Evolutionary conservation across 2,113 vertebrate genomes (phyloP), one percentile per base, ranked within the genome.

Genomic region (Pituophis catenifer): DNA sequence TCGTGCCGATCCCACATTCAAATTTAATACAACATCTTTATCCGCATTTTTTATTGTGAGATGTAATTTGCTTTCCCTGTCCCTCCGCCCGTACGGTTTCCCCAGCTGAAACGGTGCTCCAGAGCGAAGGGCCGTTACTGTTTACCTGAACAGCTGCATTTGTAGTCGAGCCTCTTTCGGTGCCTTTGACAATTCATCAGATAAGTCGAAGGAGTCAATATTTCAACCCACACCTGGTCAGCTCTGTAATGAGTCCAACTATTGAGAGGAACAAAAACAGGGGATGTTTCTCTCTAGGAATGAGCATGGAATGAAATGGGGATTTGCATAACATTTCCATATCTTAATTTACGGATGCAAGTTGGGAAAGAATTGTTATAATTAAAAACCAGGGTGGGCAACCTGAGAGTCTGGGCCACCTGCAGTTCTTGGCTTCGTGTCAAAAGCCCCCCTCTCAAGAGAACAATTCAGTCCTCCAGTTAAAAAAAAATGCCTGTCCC

Each of bases 81-180:
- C 52, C n/a, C 65, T 11, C 21, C n/a, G 2, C 15, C 62, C 17
- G 2, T 7, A 2, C 17, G 3, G 17, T 89, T 50, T 26, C 58
- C 75, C 88, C 93, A 15, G 57, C 93, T 96, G 89, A 93, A 95
- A 93, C 55, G 93, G 92, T 93, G 91, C 90, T 93, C 90, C 70
- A 92, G n/a, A 93, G 94, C 59, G 91, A 53, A 94, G 91, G 90
- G 92, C 86, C 90, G 94, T 93, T 93, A 93, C 26, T 26, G 90
- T 95, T 95, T 94, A 93, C 95, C 94, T 95, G 94, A 10, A 95
- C 48, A 94, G 94, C 81, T 52, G 93, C 33, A 92, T 93, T 88
- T 92, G 94, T 86, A 38, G 88, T 91, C 94, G 91, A 94, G 96
- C 94, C 91, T 95, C 92, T 93, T 89, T 96, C 95, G 90, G 93